Evolutionary conservation across 2,888 invertebrate species (phyloP), one percentile per base, ranked within the genome.

Genomic region (Tanypteryx hageni): DNA sequence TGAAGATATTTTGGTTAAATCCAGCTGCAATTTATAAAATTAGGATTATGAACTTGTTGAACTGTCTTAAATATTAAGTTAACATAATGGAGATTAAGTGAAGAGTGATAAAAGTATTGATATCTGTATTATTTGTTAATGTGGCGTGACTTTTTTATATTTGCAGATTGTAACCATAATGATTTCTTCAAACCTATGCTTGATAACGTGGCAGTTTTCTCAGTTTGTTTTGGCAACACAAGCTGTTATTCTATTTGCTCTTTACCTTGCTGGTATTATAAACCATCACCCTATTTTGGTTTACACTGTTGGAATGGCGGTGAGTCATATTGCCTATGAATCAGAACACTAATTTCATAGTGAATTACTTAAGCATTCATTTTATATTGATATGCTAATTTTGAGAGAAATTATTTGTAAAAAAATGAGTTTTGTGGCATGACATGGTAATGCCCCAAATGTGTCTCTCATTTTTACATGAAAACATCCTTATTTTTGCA

Each of bases 191-290:
- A 95, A 95, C 92, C 93, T 96, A 0, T 96, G 96, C 93, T 94
- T 96, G 0, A 94, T 97, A 0, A 96, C 96, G 93, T 98, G 98
- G 97, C 97, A 98, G 95, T 98, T 98, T 95, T 97, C 98, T 0
- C 98, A 98, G 94, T 98, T 98, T 94, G 97, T 98, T 92, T 96
- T 98, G 93, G 95, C 97, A 7, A 98, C 98, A 0, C 98, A 98
- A 95, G 96, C 97, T 0, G 95, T 97, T 9, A 97, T 97, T 7
- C 96, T 98, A 93, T 97, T 98, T 94, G 95, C 97, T 1, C 96
- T 97, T 93, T 97, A 97, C 93, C 94, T 95, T n/a, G 93, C 96
- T 13, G 95, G 95, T 31, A 95, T 95, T 92, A 94, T 96, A 9
- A 93, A 94, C 27, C 93, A 93, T 92, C 92, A 93, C 44, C 95